phyloP scores from a whole-genome alignment of 2,888 invertebrate genomes.

The Metopia argyrocephala region DNA sequence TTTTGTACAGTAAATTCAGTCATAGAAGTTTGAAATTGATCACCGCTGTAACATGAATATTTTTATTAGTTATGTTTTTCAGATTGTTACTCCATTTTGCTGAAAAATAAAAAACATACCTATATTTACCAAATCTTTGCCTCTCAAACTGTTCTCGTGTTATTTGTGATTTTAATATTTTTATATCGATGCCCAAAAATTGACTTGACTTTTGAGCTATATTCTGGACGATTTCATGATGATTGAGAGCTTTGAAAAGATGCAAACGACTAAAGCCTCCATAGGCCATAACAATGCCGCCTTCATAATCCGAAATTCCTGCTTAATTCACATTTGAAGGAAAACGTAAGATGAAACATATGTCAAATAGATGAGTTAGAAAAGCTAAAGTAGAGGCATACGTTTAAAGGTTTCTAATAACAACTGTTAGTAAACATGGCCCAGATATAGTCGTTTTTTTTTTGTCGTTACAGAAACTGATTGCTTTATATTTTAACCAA shows the following conservation, averaged over 20 bases:
- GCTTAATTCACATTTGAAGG: conserved; percentile 74
- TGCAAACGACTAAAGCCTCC: conserved; percentile 95
- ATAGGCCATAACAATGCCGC: conserved; percentile 94
- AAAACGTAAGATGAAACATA: conserved; percentile 63
- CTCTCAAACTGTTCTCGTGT: conserved; percentile 91
- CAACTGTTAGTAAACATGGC: conserved; percentile 54
- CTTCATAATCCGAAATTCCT: conserved; percentile 92
- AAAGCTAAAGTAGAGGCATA: conserved; percentile 44
- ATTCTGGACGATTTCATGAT: conserved; percentile 91
- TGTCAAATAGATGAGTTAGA: conserved; percentile 54
- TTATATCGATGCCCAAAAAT: conserved; percentile 90
- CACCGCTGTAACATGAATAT: conserved; percentile 83
- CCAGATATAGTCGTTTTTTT: conserved; percentile 1
- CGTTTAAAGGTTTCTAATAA: conserved; percentile 32
- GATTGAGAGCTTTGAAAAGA: conserved; percentile 91
- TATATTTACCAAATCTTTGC: conserved; percentile 94
- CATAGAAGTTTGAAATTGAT: conserved; percentile 96
- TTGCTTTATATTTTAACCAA: too few relatives aligned
- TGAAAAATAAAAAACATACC: conserved; percentile 80
- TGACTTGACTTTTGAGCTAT: conserved; percentile 90
- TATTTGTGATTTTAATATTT: conserved; percentile 89
- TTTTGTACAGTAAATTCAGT: conserved; percentile 98
- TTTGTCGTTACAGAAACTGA: too few relatives aligned
- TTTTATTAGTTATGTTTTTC: not conserved
- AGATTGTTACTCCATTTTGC: not conserved